phyloP scores from a whole-genome alignment of 2,888 invertebrate genomes.

The Leptothorax acervorum region DNA sequence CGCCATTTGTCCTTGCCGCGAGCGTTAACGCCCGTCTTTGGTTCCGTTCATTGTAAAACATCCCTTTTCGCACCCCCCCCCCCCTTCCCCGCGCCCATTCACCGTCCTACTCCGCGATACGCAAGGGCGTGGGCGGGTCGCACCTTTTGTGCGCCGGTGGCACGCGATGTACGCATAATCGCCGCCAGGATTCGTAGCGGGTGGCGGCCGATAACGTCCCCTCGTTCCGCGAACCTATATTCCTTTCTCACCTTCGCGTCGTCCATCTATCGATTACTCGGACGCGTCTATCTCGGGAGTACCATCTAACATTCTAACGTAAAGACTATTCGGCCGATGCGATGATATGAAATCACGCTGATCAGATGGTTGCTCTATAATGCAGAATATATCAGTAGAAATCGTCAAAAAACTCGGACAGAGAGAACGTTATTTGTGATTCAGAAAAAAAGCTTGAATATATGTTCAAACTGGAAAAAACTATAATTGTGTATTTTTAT shows the following conservation, averaged over 20 bases:
- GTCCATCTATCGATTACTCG: constrained; percentile 46
- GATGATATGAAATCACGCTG: constrained; percentile 37
- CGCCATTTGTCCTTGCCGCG: constrained; percentile 78
- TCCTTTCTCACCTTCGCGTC: constrained; percentile 47
- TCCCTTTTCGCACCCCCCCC: constrained; percentile 78
- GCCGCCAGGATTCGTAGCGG: constrained; percentile 62
- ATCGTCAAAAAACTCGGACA: background rate
- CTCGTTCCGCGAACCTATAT: constrained; percentile 71
- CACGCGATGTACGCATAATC: constrained; percentile 85
- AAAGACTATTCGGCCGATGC: constrained; percentile 13
- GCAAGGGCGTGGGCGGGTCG: constrained; percentile 67
- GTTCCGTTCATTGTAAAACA: constrained; percentile 82
- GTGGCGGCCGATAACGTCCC: constrained; percentile 60
- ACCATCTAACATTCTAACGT: constrained; percentile 32
- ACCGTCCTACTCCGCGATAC: constrained; percentile 55
- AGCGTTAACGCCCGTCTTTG: constrained; percentile 77
- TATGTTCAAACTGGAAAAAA: background rate
- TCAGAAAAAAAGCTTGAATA: background rate
- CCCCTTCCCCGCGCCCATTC: constrained; percentile 17
- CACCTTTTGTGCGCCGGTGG: constrained; percentile 81
- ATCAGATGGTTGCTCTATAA: constrained; percentile 5
- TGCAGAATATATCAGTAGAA: background rate
- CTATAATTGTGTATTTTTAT: background rate
- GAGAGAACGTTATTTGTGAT: background rate
- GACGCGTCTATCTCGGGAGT: constrained; percentile 25